Evolutionary conservation across 2,113 vertebrate genomes (phyloP).

Genomic region (Gorsachius goisagi): DNA sequence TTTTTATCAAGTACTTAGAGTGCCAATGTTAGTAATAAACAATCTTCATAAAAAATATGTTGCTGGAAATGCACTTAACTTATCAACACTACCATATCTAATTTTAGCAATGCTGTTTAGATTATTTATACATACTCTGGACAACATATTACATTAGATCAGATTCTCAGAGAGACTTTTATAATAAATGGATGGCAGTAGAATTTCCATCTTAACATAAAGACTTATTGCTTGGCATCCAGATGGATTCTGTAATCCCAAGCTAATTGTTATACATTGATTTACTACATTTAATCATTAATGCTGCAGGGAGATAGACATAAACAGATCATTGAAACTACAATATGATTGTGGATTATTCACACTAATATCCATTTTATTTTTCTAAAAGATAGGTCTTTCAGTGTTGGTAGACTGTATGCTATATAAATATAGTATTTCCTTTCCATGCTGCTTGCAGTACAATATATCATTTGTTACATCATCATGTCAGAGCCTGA

Average conservation of each 20-base stretch:
- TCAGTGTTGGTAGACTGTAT: neutral
- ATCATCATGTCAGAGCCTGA: neutral
- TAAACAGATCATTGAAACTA: constrained; percentile 40
- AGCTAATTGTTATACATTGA: constrained; percentile 49
- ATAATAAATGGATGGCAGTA: constrained; percentile 24
- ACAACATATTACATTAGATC: constrained; percentile 33
- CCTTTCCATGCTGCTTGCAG: neutral
- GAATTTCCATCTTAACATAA: constrained; percentile 33
- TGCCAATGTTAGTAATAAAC: constrained; percentile 19
- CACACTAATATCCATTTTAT: neutral
- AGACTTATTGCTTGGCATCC: constrained; percentile 38
- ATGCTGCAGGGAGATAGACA: constrained; percentile 25
- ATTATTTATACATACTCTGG: constrained; percentile 34
- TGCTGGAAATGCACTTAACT: constrained; percentile 48
- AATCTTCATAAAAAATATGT: constrained; percentile 35
- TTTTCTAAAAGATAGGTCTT: neutral
- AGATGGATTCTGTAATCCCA: constrained; percentile 44
- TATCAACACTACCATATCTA: constrained; percentile 32
- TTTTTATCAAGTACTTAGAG: constrained; percentile 42
- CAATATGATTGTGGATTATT: constrained; percentile 5
- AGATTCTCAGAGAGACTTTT: constrained; percentile 42
- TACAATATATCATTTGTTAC: neutral
- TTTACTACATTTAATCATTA: constrained; percentile 54
- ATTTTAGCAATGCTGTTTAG: constrained; percentile 43
- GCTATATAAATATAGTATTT: neutral